phyloP scores from a whole-genome alignment of 2,888 invertebrate genomes.

The Drosophila phalerata region DNA sequence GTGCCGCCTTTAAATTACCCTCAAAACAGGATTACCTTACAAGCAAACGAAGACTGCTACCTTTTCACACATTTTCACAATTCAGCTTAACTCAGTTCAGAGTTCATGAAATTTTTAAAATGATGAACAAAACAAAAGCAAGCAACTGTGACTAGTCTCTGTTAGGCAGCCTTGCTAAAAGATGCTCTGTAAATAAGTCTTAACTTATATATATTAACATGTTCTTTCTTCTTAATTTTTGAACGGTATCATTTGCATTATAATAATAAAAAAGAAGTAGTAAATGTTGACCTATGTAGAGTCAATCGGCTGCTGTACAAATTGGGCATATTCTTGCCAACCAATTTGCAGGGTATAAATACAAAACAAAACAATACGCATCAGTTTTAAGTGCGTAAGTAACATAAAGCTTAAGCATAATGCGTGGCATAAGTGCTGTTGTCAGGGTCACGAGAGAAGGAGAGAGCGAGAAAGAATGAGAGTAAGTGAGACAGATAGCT shows the following conservation, averaged over 20 bases:
- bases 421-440: conserved; percentile 67
- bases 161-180: neutral
- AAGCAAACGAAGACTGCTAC: conserved; percentile 42
- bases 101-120: conserved; percentile 74
- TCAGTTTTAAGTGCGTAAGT: conserved; percentile 54
- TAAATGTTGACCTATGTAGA: too few relatives aligned
- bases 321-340: neutral
- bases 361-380: conserved; percentile 51
- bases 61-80: conserved; percentile 58
- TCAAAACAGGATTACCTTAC: conserved; percentile 61
- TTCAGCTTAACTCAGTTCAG: conserved; percentile 25
- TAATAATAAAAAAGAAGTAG: too few relatives aligned
- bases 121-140: conserved; percentile 46
- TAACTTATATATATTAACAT: neutral
- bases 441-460: conserved; percentile 48
- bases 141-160: conserved; percentile 1
- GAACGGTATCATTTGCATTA: too few relatives aligned
- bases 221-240: too few relatives aligned
- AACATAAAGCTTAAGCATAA: conserved; percentile 73
- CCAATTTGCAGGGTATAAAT: conserved; percentile 14
- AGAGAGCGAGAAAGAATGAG: neutral
- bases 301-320: neutral
- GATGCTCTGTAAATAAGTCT: conserved; percentile 3
- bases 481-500: conserved; percentile 9
- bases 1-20: conserved; percentile 36